phyloP scores from a whole-genome alignment of 1,140 invertebrate genomes.

The Bombus vancouverensis region DNA sequence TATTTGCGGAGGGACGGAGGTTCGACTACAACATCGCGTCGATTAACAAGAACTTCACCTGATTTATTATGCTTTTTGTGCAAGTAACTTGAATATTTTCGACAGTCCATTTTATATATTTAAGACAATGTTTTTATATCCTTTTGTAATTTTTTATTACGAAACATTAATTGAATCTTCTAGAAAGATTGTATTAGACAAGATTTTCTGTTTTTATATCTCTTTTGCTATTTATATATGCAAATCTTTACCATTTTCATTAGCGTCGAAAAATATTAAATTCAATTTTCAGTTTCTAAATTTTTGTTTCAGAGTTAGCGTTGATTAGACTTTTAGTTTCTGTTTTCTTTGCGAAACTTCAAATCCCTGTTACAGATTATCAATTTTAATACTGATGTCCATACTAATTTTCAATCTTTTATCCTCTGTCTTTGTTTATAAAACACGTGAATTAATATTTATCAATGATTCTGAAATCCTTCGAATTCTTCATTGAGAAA shows the following conservation, averaged over 20 bases:
- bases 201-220: not conserved
- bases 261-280: not conserved
- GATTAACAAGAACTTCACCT: not conserved
- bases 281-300: not conserved
- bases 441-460: too few relatives aligned
- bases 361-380: not conserved
- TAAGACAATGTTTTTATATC: not conserved
- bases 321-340: too few relatives aligned
- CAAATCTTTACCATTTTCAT: not conserved
- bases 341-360: not conserved
- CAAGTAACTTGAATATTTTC: not conserved
- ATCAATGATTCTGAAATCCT: not conserved
- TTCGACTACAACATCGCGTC: not conserved
- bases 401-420: not conserved
- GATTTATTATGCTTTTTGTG: too few relatives aligned
- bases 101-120: too few relatives aligned
- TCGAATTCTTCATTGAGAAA: not conserved
- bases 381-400: not conserved
- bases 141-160: too few relatives aligned
- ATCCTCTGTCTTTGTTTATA: not conserved
- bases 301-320: too few relatives aligned
- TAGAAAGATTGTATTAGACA: too few relatives aligned
- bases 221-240: not conserved
- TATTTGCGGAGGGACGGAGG: not conserved
- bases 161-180: too few relatives aligned